Evolutionary conservation across 2,888 invertebrate species (phyloP).

Genomic region (Sericinus montela): DNA sequence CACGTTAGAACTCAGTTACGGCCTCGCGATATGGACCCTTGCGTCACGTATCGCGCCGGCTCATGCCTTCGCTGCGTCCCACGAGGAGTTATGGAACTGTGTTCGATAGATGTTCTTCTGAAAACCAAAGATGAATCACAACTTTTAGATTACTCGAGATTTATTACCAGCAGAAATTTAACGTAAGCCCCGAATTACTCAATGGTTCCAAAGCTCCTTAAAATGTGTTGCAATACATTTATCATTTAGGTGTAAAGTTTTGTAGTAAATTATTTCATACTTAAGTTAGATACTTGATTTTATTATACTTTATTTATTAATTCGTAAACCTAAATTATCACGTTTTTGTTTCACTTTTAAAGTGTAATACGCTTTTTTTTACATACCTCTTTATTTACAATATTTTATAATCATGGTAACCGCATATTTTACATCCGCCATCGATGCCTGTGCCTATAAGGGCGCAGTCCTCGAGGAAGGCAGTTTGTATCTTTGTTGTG

Average conservation of each 20-base stretch:
- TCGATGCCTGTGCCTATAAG: slow-evolving; percentile 54
- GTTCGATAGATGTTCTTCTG: slow-evolving; percentile 47
- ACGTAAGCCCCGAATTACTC: slow-evolving; percentile 56
- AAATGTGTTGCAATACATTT: slow-evolving; percentile 73
- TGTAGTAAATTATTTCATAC: slow-evolving; percentile 76
- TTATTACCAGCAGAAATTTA: slow-evolving; percentile 59
- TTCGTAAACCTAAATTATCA: slow-evolving; percentile 67
- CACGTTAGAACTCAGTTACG: slow-evolving; percentile 46
- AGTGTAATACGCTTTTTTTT: slow-evolving; percentile 77
- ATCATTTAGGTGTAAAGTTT: slow-evolving; percentile 72
- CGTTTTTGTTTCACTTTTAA: slow-evolving; percentile 68
- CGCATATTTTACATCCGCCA: slow-evolving; percentile 61
- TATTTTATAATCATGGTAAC: slow-evolving; percentile 75
- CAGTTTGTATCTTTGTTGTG: slow-evolving; percentile 62
- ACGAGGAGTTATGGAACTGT: slow-evolving; percentile 73
- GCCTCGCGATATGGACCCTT: slow-evolving; percentile 29
- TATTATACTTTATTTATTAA: slow-evolving; percentile 73
- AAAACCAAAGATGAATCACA: slow-evolving; percentile 77
- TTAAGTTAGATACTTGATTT: slow-evolving; percentile 71
- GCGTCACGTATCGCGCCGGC: slow-evolving; percentile 20
- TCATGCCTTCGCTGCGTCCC: slow-evolving; percentile 32
- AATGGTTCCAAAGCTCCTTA: slow-evolving; percentile 76
- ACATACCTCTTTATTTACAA: slow-evolving; percentile 72
- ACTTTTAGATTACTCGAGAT: slow-evolving; percentile 61
- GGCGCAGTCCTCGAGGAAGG: slow-evolving; percentile 66